Conservation (phyloP, 1,140 invertebrate species). For the Asobara japonica region DNA sequence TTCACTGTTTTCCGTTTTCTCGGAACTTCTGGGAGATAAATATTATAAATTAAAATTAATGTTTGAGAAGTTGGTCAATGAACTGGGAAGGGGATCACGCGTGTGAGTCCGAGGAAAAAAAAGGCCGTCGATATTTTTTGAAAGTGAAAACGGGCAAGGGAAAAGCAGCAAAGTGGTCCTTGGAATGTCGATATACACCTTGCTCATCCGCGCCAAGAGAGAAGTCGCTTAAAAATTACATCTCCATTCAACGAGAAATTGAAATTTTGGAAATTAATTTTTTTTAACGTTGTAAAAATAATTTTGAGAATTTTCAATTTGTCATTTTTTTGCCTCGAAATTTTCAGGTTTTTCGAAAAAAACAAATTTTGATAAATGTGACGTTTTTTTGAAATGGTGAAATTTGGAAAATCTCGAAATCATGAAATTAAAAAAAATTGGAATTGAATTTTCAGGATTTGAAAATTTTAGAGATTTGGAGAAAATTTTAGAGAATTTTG, state of each 20-base stretch:
- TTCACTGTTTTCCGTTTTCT: neutral
- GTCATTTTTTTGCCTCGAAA: too few relatives aligned
- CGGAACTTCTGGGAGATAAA: neutral
- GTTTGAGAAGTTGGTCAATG: neutral
- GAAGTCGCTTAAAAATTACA: neutral
- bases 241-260: neutral
- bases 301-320: too few relatives aligned
- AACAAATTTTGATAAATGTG: too few relatives aligned
- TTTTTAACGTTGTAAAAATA: too few relatives aligned
- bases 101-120: neutral
- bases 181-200: conserved; percentile 39
- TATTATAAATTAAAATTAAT: neutral
- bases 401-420: too few relatives aligned
- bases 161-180: neutral
- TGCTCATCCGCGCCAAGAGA: conserved; percentile 13
- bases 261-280: neutral
- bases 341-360: too few relatives aligned
- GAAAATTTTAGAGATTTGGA: too few relatives aligned
- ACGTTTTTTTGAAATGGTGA: too few relatives aligned
- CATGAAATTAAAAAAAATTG: too few relatives aligned
- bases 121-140: conserved; percentile 43
- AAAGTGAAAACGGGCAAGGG: conserved; percentile 51
- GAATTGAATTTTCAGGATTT: too few relatives aligned
- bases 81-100: neutral
- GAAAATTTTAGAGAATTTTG: too few relatives aligned